A percentile compares a stretch with the other conserved stretches of the same genome.
Evolutionary conservation across 2,888 invertebrate species (phyloP).

Genomic region (Rhamphomyia laevipes): DNA sequence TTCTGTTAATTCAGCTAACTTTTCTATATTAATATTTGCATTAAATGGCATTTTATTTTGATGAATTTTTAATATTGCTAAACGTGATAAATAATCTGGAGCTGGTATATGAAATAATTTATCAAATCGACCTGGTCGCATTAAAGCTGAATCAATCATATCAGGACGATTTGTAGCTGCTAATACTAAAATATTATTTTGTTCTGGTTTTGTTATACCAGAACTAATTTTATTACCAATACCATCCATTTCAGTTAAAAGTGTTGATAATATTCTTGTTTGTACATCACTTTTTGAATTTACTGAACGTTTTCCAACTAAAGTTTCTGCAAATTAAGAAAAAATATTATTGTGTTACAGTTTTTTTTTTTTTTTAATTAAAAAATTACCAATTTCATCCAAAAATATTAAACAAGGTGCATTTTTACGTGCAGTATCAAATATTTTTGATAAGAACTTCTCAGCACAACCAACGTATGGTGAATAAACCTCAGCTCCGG

Average conservation of each 20-base stretch:
- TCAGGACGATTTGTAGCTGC: conserved; percentile 56
- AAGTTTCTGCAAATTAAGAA: conserved; percentile 31
- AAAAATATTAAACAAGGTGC: conserved; percentile 50
- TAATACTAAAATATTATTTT: conserved; percentile 42
- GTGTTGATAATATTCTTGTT: conserved; percentile 46
- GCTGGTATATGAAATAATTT: conserved; percentile 48
- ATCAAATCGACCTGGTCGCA: conserved; percentile 53
- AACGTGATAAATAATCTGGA: conserved; percentile 42
- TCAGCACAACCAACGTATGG: conserved; percentile 55
- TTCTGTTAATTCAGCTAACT: conserved; percentile 39
- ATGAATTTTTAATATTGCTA: conserved; percentile 39
- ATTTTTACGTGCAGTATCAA: conserved; percentile 46
- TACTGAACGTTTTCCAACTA: conserved; percentile 37
- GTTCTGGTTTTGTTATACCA: conserved; percentile 10
- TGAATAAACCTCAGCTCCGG: conserved; percentile 51
- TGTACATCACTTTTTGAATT: conserved; percentile 38
- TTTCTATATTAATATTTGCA: conserved; percentile 33
- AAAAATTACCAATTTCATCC: conserved; percentile 45
- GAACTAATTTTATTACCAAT: conserved; percentile 32
- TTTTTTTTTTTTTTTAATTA: background rate
- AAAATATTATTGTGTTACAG: background rate
- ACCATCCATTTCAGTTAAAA: conserved; percentile 56
- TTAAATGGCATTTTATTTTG: conserved; percentile 38
- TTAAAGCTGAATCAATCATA: conserved; percentile 47
- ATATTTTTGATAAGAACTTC: conserved; percentile 44